phyloP scores from a whole-genome alignment of 2,113 vertebrate species.

The Campylomormyrus numenius region DNA sequence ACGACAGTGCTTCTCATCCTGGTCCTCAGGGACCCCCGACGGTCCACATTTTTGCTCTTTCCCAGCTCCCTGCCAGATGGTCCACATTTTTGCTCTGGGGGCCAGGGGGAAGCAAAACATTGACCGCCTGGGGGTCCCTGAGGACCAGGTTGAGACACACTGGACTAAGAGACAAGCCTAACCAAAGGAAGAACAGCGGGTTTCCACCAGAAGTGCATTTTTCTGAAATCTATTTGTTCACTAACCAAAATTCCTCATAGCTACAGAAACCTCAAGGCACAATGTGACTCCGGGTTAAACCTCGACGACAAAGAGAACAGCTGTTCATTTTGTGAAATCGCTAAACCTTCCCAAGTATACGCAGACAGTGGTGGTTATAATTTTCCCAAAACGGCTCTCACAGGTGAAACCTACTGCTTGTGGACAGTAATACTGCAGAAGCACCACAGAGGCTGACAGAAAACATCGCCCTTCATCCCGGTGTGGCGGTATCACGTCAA shows the following conservation, averaged over 20 bases:
- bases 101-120: not conserved
- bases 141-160: not conserved
- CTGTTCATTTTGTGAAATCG: not conserved
- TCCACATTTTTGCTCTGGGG: too few species aligned
- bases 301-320: not conserved
- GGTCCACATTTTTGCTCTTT: too few species aligned
- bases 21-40: too few species aligned
- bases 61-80: too few species aligned
- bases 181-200: not conserved
- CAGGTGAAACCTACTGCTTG: not conserved
- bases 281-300: not conserved
- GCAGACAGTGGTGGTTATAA: not conserved
- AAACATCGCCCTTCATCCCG: not conserved
- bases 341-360: not conserved
- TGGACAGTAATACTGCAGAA: too few species aligned
- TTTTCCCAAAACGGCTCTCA: not conserved
- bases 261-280: not conserved
- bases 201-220: not conserved
- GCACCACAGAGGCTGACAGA: not conserved
- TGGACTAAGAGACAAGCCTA: not conserved
- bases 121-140: not conserved
- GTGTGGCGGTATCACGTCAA: not conserved
- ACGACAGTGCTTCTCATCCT: not conserved
- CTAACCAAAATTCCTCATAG: not conserved
- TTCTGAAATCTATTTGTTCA: not conserved